Evolutionary conservation across 2,113 vertebrate species (phyloP), one percentile per base, ranked within the genome.

Genomic region (Oryzias javanicus): DNA sequence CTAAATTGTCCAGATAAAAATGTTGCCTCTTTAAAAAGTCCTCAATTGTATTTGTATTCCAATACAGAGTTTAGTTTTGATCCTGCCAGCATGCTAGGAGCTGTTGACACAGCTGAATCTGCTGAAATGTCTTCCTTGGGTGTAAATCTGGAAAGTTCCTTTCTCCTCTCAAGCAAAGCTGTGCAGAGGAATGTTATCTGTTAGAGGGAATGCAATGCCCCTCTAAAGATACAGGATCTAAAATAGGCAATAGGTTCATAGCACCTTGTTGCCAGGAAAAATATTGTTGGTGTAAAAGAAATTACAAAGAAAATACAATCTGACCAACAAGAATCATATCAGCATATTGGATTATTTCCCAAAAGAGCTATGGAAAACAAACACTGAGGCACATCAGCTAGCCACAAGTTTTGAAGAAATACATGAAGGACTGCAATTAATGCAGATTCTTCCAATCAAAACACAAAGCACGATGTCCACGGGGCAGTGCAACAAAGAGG

Each of bases 361-460:
- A 12, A 48, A 51, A 54, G 17, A 57, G 5, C 42, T 42, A n/a
- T 15, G 65, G 53, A 52, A 48, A 16, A 52, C 40, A 45, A 5
- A 50, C 44, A 60, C 29, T 19, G 12, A 61, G 40, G 18, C 40
- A 35, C 44, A 82, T 86, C 67, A 72, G 79, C 46, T 72, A 70
- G 74, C 71, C 49, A 46, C 57, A 76, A 69, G 74, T 82, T 86
- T 65, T 49, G 47, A 72, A 17, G 54, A 67, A 74, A 50, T 75
- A 76, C 80, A 71, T 73, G 60, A 81, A 77, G 60, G 62, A 68
- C 79, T 71, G 68, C 91, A 91, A 91, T 90, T 73, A 74, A 91
- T 91, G 89, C 88, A 89, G 83, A 89, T 86, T 86, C 76, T 88
- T 89, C 89, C 84, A 89, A 72, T 71, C 41, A 64, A 60, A 76